phyloP scores from a whole-genome alignment of 2,888 invertebrate species.

The Tricholauxania praeusta region DNA sequence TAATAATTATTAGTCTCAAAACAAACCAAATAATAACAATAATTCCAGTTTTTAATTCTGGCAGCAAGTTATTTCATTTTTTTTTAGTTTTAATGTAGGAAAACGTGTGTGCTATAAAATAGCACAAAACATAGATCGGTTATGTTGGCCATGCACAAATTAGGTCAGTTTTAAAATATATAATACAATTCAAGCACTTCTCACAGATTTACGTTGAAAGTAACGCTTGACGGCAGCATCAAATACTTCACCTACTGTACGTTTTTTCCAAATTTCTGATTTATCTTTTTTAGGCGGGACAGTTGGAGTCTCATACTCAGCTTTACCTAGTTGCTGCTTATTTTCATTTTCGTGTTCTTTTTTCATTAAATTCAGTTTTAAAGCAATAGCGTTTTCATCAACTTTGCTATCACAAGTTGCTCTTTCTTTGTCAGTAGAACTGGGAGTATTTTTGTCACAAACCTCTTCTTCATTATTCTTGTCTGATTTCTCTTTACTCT shows the following conservation, averaged over 20 bases:
- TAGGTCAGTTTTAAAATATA: no score
- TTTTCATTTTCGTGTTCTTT: slow-evolving; percentile 49
- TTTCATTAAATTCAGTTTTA: slow-evolving; percentile 50
- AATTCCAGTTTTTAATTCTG: no score
- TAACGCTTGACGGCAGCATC: slow-evolving; percentile 82
- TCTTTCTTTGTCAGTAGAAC: slow-evolving; percentile 2
- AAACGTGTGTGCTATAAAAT: no score
- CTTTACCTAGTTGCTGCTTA: slow-evolving; percentile 39
- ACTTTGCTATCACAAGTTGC: not conserved
- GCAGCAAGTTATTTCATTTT: no score
- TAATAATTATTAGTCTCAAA: no score
- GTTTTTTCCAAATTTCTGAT: slow-evolving; percentile 84
- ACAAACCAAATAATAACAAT: no score
- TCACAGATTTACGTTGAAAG: slow-evolving; percentile 77
- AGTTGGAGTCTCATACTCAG: slow-evolving; percentile 42
- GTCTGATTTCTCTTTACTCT: slow-evolving; percentile 24
- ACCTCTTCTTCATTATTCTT: slow-evolving; percentile 27
- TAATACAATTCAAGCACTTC: slow-evolving; percentile 54
- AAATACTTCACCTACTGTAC: slow-evolving; percentile 83
- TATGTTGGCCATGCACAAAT: no score
- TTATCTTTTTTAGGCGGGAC: slow-evolving; percentile 73
- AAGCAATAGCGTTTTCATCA: slow-evolving; percentile 24
- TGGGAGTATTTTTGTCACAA: not conserved
- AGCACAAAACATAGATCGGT: no score
- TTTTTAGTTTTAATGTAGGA: no score